Conservation (phyloP, 2,113 vertebrate genomes). For the Candoia aspera region DNA sequence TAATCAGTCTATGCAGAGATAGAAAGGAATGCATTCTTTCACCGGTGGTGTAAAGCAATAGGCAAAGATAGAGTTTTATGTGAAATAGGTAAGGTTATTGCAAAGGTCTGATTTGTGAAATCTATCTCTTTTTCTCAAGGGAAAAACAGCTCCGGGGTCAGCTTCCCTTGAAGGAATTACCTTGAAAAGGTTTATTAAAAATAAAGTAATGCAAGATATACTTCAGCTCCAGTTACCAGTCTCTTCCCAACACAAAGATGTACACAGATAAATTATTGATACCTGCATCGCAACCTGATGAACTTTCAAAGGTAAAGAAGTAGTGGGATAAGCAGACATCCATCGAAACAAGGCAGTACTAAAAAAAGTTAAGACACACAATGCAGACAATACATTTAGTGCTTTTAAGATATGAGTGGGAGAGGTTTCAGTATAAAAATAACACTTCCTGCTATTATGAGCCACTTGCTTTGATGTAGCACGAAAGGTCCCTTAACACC, state of each 20-base stretch:
- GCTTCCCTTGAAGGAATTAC: not conserved
- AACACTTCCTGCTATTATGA: conserved; percentile 14
- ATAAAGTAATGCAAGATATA: not conserved
- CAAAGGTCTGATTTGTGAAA: not conserved
- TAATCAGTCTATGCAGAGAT: not conserved
- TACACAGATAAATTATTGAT: not conserved
- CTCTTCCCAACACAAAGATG: not conserved
- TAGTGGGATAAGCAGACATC: not conserved
- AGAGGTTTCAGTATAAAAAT: not conserved
- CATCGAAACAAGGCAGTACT: not conserved
- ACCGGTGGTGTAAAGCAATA: not conserved
- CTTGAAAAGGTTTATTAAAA: not conserved
- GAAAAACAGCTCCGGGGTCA: not conserved
- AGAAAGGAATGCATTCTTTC: not conserved
- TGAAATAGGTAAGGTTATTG: not conserved
- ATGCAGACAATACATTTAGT: conserved; percentile 26
- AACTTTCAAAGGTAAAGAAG: not conserved
- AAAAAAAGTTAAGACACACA: not conserved
- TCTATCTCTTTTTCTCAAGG: not conserved
- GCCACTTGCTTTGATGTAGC: conserved; percentile 26
- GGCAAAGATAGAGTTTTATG: not conserved
- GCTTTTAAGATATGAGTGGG: conserved; percentile 16
- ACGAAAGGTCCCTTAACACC: not conserved
- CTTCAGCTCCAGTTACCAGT: not conserved
- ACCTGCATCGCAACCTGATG: not conserved